Evolutionary conservation across 1,140 invertebrate genomes (phyloP).

Genomic region (Nebria ingens): DNA sequence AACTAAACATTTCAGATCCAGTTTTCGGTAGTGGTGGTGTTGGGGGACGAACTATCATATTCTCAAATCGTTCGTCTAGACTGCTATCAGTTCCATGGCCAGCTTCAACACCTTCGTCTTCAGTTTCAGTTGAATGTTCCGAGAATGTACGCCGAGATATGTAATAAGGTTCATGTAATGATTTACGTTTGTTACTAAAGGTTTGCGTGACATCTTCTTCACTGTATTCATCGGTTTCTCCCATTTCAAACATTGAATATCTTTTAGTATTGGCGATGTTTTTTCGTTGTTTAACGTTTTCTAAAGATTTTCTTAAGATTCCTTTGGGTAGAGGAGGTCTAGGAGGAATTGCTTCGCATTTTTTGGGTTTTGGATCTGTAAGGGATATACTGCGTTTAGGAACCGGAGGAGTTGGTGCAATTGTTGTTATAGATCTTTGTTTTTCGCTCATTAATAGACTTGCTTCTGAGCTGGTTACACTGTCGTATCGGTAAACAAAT

Average conservation of each 20-base stretch:
- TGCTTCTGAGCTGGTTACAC: constrained; percentile 55
- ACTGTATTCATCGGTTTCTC: constrained; percentile 19
- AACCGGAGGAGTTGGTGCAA: constrained; percentile 37
- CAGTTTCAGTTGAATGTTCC: constrained; percentile 43
- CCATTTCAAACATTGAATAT: constrained; percentile 70
- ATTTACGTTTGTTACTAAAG: constrained; percentile 49
- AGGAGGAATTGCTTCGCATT: constrained; percentile 45
- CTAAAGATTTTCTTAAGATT: constrained; percentile 50
- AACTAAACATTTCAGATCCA: constrained; percentile 32
- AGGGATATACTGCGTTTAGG: constrained; percentile 55
- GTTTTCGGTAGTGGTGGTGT: constrained; percentile 40
- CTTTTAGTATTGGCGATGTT: constrained; percentile 48
- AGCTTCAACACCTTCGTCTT: constrained; percentile 42
- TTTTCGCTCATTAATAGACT: constrained; percentile 45
- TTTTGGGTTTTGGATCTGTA: constrained; percentile 39
- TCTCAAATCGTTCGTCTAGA: constrained; percentile 27
- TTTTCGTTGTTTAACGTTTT: constrained; percentile 38
- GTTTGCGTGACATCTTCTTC: constrained; percentile 36
- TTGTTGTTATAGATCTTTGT: constrained; percentile 36
- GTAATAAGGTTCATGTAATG: constrained; percentile 60
- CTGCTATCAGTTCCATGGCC: constrained; percentile 33
- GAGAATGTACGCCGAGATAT: constrained; percentile 31
- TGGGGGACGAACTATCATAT: constrained; percentile 30
- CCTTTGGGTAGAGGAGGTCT: constrained; percentile 59
- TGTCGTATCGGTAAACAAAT: constrained; percentile 74